Evolutionary conservation across 2,888 invertebrate genomes (phyloP).

Genomic region (Zaprionus obscuricornis): DNA sequence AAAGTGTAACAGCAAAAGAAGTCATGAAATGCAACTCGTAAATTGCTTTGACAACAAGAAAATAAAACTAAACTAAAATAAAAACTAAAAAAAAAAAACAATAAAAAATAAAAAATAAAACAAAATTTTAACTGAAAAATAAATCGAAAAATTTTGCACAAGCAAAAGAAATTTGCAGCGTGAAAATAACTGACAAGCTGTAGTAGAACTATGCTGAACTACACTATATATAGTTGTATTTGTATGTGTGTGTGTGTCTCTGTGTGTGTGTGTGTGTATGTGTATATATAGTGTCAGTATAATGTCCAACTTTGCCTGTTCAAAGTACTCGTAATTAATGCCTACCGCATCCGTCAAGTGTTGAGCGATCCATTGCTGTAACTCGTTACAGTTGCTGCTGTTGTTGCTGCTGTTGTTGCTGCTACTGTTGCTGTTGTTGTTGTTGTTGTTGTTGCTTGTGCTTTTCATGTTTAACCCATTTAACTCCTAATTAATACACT

Average conservation of each 20-base stretch:
- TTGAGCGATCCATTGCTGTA: slow-evolving; percentile 18
- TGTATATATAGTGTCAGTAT: slow-evolving; percentile 8
- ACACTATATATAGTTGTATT: no score
- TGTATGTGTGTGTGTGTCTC: no score
- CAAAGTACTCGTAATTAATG: slow-evolving; percentile 60
- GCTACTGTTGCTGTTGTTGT: background rate
- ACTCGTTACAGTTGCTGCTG: slow-evolving; percentile 7
- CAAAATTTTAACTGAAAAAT: background rate
- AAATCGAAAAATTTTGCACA: background rate
- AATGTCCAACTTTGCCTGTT: slow-evolving; percentile 18
- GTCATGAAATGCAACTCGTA: slow-evolving; percentile 31
- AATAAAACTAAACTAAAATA: background rate
- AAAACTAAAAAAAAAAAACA: background rate
- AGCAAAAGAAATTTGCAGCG: slow-evolving; percentile 10
- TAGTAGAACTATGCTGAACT: no score
- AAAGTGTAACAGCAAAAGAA: slow-evolving; percentile 21
- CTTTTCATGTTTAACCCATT: slow-evolving; percentile 69
- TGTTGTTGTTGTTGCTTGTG: slow-evolving; percentile 12
- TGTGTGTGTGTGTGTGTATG: no score
- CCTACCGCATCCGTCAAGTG: slow-evolving; percentile 45
- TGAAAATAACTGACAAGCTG: no score
- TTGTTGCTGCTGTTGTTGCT: slow-evolving; percentile 10
- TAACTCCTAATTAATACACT: slow-evolving; percentile 78
- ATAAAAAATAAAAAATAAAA: background rate
- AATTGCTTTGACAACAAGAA: slow-evolving; percentile 29